Base-by-base conservation (phyloP, 2,888 invertebrate species). In the Apamea crenata region DNA sequence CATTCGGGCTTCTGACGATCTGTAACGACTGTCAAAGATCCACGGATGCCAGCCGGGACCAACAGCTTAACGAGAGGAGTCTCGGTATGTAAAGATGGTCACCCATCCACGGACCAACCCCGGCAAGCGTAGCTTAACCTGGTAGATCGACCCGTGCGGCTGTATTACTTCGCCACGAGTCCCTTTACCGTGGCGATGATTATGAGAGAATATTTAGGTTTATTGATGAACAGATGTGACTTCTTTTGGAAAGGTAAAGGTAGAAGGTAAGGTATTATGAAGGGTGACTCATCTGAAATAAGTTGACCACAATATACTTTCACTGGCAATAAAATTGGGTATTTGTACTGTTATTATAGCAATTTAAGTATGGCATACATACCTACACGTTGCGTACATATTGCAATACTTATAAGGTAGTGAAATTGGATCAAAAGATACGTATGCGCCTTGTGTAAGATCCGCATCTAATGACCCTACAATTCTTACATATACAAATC, bases 251-350 rank as follows among this genome's bases (percentile, higher is more conserved):
- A 74, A 85, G 44, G 70, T 67, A 61, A 59, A 69, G 53, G 61
- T 67, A 44, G 1, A n/a, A n/a, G n/a, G n/a, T n/a, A n/a, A n/a
- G n/a, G n/a, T 47, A 69, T 65, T 50, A 69, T 32, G n/a, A 16
- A 72, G 36, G 59, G 50, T 86, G 84, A 84, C 78, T 78, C 84
- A 84, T 74, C 71, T n/a, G 75, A 86, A 78, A 76, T 70, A 53
- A 76, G 50, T 56, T 70, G 71, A 76, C 65, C 75, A 44, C 59
- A 82, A 69, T 53, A 76, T 66, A 86, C 86, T 82, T 84, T 86
- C 86, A 75, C 86, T 53, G 50, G 40, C 21, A 63, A 59, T 86
- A 86, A 84, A 86, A 78, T 86, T 86, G 47, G 83, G 84, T 73
- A 78, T 82, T 76, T 81, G 63, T 29, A 70, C 74, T 82, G 59